Conservation (phyloP, 2,888 invertebrate genomes). For the Micropterix aruncella region DNA sequence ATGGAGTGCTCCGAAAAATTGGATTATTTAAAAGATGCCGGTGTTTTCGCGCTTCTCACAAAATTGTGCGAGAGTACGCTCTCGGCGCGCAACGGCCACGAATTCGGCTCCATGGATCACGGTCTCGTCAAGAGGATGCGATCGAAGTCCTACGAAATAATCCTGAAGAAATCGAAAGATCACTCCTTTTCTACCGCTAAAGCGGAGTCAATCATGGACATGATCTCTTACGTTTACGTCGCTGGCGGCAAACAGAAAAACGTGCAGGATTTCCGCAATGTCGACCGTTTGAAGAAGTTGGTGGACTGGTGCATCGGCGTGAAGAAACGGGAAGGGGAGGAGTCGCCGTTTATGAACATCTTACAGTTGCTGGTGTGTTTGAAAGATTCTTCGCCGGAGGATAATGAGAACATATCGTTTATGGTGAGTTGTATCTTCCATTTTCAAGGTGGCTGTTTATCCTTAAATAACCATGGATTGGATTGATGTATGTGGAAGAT, state of each 20-base stretch:
- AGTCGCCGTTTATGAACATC: constrained; percentile 12
- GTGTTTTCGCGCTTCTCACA: constrained; percentile 28
- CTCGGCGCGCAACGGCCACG: constrained; percentile 17
- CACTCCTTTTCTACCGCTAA: constrained; percentile 17
- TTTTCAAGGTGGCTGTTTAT: too few species aligned
- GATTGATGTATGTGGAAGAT: too few species aligned
- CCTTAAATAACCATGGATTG: too few species aligned
- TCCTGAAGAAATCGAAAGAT: constrained; percentile 25
- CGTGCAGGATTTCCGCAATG: constrained; percentile 25
- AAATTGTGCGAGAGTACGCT: constrained; percentile 27
- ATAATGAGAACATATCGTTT: constrained; percentile 24
- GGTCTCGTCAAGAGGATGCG: constrained; percentile 7
- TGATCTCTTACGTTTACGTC: constrained; percentile 25
- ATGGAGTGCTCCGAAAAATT: constrained; percentile 11
- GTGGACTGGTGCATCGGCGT: constrained; percentile 15
- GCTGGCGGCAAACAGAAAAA: constrained; percentile 24
- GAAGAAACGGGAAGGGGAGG: background rate
- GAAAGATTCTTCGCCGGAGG: constrained; percentile 21
- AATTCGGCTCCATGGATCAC: constrained; percentile 6
- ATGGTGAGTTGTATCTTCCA: too few species aligned
- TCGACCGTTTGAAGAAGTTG: constrained; percentile 22
- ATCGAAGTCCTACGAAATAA: constrained; percentile 23
- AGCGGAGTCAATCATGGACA: constrained; percentile 24
- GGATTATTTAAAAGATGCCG: constrained; percentile 15
- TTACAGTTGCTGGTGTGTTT: constrained; percentile 23